Conservation (phyloP, 2,797 vertebrate genomes). For the Sarcophilus harrisii region DNA sequence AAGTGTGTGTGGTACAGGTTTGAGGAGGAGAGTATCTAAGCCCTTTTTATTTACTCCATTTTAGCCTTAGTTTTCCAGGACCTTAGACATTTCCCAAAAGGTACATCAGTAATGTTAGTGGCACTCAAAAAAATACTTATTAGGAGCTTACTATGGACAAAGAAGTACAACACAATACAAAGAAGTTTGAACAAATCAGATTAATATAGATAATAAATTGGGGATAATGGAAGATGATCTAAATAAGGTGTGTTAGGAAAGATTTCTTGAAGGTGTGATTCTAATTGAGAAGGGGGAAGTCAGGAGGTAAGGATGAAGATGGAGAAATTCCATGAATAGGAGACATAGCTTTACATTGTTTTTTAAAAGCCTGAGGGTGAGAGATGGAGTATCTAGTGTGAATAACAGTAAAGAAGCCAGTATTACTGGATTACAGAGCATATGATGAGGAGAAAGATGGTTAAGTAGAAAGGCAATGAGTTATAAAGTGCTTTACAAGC, state of each 20-base stretch:
- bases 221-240: neutral
- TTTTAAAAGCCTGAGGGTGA: too few relatives aligned
- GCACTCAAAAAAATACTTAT: neutral
- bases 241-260: neutral
- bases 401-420: neutral
- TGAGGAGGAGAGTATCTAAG: too few relatives aligned
- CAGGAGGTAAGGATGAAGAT: neutral
- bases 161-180: too few relatives aligned
- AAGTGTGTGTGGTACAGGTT: neutral
- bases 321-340: neutral
- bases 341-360: neutral
- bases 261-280: neutral
- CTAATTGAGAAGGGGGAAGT: neutral
- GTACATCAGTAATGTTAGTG: neutral
- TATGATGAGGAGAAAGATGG: neutral
- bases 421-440: neutral
- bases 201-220: neutral
- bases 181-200: neutral
- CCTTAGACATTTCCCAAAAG: neutral
- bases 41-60: neutral
- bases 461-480: neutral
- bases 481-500: neutral
- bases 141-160: neutral
- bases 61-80: neutral
- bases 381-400: neutral